Evolutionary conservation across 2,113 vertebrate genomes (phyloP), one percentile per base, ranked within the genome.

Genomic region (Anhinga anhinga): DNA sequence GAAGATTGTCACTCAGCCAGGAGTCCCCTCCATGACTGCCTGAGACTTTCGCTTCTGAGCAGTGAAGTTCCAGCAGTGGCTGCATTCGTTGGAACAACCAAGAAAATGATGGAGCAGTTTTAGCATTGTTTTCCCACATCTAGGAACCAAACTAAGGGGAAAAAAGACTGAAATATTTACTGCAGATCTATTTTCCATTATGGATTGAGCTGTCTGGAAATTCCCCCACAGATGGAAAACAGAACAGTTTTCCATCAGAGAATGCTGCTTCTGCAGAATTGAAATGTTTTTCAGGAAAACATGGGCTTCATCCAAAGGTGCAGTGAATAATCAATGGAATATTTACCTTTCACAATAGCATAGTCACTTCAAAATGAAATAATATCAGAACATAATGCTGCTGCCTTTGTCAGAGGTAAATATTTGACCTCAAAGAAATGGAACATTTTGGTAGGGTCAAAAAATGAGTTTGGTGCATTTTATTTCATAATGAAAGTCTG

Each of bases 1-100:
- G 15, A 87, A 55, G 17, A 47, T 26, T 0, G 0, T 59, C 9
- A 23, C 23, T 83, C 38, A 82, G 15, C 4, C 44, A 76, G 11
- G 42, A 47, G 13, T 58, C 1, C 2, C 5, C 9, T 72, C 13
- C 23, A 40, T 1, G 5, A 17, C 2, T 63, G 11, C 20, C 36
- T n/a, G 36, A 91, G 52, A 4, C 19, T 73, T 77, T 69, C 10
- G 2, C 23, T 49, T 26, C 27, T 36, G 5, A n/a, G 27, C 20
- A 42, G 10, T 53, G 47, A 65, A 63, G 79, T 52, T 59, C 30
- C 61, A 82, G 13, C 32, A 84, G 49, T 1, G 1, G 15, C 32
- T 91, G 15, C 19, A 47, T 79, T 84, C 7, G 1, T n/a, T 9
- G 7, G 32, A 80, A 59, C 1, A 2, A 62, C 18, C 6, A 65